These are phyloP conservation scores for Ecdyonurus torrentis DNA, from an alignment of 2,888 invertebrate species.

Conservation along the genomic window DNA sequence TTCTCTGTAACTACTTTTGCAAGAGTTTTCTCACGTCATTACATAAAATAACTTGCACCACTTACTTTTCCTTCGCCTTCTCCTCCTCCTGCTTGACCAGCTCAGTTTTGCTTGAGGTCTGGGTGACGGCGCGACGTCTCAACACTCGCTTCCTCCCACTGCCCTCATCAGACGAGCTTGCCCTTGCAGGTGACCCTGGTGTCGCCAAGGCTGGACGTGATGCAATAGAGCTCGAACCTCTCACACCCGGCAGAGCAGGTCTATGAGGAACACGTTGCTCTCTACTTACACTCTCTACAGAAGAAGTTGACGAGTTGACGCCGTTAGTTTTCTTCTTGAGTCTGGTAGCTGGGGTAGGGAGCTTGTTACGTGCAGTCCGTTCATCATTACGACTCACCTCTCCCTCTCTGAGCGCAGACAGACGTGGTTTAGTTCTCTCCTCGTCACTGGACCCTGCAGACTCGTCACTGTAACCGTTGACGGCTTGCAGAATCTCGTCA, in stretches of 20 bases:
- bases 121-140: background rate
- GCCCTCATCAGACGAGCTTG: background rate
- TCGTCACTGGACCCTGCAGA: conserved; percentile 8
- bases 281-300: background rate
- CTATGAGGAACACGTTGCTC: background rate
- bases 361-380: background rate
- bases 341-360: background rate
- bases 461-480: conserved; percentile 9
- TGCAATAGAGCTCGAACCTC: background rate
- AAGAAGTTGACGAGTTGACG: background rate
- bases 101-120: background rate
- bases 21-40: too few relatives aligned
- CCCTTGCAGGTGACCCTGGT: background rate
- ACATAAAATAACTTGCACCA: background rate
- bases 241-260: background rate
- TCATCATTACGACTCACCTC: background rate
- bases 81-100: background rate
- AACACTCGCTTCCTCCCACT: background rate
- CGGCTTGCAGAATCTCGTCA: conserved; percentile 9
- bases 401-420: background rate
- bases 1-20: too few relatives aligned
- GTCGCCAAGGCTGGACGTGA: background rate
- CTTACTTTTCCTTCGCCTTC: background rate
- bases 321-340: background rate
- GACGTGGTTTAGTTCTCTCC: background rate